Evolutionary conservation across 2,888 invertebrate species (phyloP).

Genomic region (Cheilosia impressa): DNA sequence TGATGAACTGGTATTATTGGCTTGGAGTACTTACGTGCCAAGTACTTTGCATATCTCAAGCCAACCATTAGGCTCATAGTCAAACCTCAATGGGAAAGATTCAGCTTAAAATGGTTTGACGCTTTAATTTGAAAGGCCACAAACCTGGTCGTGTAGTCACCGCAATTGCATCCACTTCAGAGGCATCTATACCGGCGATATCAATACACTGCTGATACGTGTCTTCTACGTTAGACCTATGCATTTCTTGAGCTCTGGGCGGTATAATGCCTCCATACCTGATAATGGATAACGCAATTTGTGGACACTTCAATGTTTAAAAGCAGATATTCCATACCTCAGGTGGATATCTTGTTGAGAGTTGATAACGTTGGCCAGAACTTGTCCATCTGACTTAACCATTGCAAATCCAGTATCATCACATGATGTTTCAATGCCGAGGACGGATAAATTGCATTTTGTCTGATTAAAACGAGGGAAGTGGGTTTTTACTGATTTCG

Average conservation of each 20-base stretch:
- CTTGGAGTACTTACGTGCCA: slow-evolving; percentile 87
- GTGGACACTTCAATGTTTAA: not conserved
- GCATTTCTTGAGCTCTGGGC: slow-evolving; percentile 91
- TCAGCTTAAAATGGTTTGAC: not conserved
- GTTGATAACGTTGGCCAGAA: slow-evolving; percentile 91
- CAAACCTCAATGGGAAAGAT: not conserved
- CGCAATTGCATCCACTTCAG: slow-evolving; percentile 93
- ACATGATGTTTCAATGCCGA: slow-evolving; percentile 99
- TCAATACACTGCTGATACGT: slow-evolving; percentile 89
- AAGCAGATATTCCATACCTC: slow-evolving; percentile 84
- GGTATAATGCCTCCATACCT: slow-evolving; percentile 92
- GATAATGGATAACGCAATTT: slow-evolving; percentile 9
- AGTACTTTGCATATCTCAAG: slow-evolving; percentile 90
- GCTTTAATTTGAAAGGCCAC: slow-evolving; percentile 36
- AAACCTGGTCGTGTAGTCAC: slow-evolving; percentile 93
- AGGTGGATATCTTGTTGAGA: slow-evolving; percentile 92
- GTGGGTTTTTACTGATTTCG: not conserved
- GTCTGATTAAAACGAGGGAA: slow-evolving; percentile 2
- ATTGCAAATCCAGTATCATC: slow-evolving; percentile 98
- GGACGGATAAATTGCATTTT: slow-evolving; percentile 83
- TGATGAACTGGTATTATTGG: slow-evolving; percentile 98
- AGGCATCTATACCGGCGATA: slow-evolving; percentile 85
- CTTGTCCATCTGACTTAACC: slow-evolving; percentile 88
- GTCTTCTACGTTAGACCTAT: slow-evolving; percentile 89
- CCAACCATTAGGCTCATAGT: slow-evolving; percentile 92